phyloP scores from a whole-genome alignment of 1,140 invertebrate genomes.

The Rhysida immarginata region DNA sequence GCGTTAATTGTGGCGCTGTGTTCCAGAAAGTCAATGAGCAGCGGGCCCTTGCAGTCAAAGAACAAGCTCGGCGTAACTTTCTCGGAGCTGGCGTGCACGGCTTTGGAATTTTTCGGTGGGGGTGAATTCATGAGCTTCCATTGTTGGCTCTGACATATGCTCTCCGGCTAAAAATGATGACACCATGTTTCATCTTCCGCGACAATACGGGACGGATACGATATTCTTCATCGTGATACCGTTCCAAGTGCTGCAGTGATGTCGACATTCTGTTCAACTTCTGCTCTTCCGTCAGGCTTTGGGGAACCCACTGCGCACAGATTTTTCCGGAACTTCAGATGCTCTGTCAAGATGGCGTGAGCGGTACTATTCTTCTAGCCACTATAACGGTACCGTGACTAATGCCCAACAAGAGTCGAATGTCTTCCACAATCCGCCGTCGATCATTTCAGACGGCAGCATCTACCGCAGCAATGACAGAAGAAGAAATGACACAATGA shows the following conservation, averaged over 20 bases:
- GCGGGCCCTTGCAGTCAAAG: background rate
- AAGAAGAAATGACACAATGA: too few relatives aligned
- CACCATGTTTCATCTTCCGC: background rate
- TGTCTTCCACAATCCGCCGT: too few relatives aligned
- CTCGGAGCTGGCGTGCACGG: background rate
- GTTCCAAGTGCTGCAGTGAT: background rate
- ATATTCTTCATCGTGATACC: background rate
- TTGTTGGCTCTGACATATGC: background rate
- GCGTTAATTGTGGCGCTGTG: background rate
- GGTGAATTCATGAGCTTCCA: background rate
- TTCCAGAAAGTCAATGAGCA: background rate
- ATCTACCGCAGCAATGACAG: too few relatives aligned
- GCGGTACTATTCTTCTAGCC: too few relatives aligned
- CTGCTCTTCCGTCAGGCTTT: background rate
- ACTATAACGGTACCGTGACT: too few relatives aligned
- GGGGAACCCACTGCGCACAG: background rate
- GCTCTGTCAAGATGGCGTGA: too few relatives aligned
- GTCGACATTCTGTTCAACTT: background rate
- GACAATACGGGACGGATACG: background rate
- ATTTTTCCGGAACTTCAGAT: background rate
- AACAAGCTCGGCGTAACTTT: background rate
- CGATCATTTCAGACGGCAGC: too few relatives aligned
- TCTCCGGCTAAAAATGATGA: background rate
- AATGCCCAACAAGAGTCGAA: too few relatives aligned
- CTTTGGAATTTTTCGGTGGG: background rate